These are phyloP conservation scores for Pseudococcus longispinus DNA, from an alignment of 2,888 invertebrate genomes.

Conservation along the genomic window DNA sequence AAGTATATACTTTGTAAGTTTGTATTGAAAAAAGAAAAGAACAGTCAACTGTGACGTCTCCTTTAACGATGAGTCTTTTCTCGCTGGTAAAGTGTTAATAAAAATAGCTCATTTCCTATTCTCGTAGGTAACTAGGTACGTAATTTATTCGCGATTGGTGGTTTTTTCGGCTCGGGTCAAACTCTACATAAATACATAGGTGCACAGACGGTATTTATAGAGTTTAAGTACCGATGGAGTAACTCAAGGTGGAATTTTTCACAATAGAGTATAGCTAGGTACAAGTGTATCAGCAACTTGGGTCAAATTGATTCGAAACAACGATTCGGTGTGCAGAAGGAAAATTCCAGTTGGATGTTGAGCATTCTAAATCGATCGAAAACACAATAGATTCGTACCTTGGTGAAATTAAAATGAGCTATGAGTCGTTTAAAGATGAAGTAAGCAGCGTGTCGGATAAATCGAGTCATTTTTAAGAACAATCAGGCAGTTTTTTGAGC, in stretches of 20 bases:
- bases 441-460: not conserved
- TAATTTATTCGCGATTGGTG: not conserved
- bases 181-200: not conserved
- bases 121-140: not conserved
- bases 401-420: not conserved
- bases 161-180: not conserved
- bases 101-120: not conserved
- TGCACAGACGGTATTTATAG: not conserved
- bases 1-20: not conserved
- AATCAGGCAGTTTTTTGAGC: not conserved
- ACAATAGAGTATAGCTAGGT: no score
- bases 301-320: not conserved
- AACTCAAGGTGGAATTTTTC: not conserved
- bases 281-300: not conserved
- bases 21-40: no score
- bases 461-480: not conserved
- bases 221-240: not conserved
- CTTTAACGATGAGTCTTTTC: not conserved
- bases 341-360: no score
- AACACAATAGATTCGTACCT: not conserved
- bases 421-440: not conserved
- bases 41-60: constrained; percentile 26
- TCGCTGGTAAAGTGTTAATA: not conserved
- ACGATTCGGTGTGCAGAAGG: no score
- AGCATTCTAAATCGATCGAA: no score